Base-by-base conservation (phyloP, 35 echinoderm and acorn worm genomes). In the Antedon bifida region DNA sequence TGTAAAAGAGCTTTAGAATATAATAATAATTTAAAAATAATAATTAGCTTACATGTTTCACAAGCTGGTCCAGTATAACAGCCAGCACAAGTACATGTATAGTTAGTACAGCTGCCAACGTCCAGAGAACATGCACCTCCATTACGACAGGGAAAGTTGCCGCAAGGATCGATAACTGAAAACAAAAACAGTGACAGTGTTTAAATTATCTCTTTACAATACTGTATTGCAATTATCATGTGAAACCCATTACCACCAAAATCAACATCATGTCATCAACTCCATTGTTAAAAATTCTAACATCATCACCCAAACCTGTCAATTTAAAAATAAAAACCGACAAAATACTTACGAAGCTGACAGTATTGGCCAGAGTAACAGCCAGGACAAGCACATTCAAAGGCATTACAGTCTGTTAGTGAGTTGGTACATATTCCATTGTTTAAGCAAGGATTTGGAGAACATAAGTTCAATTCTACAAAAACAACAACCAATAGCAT, bases 21-120 rank as follows among this genome's bases (percentile, higher is more conserved):
- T 32, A 30, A 8, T 32, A 76, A 76, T 76, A 28, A 30, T 76
- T 32, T 76, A 7, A 76, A 9, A 32, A n/a, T n/a, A 32, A 23
- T 11, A 13, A 32, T 1, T 32, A 29, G 86, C 93, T 86, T 86
- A 96, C 93, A 83, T 46, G 83, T 83, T 80, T 79, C 83, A 39
- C 93, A 96, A 10, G 83, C 75, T 29, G 86, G 73, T 17, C 93
- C 93, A 76, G 89, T 88, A 31, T 83, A 96, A 73, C 93, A 96
- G 1, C 86, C 89, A 32, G 34, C 32, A 77, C 93, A 96, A 44
- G 38, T 42, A 89, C 93, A 96, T 3, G 75, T 78, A 29, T 83
- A 91, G 73, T 75, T 64, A 31, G 32, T 46, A 81, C 91, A 94
- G 0, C 82, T 36, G 29, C 29, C 35, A 4, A 33, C 31, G 7